phyloP scores from a whole-genome alignment of 2,888 invertebrate genomes.

The Ecliptopera silaceata region DNA sequence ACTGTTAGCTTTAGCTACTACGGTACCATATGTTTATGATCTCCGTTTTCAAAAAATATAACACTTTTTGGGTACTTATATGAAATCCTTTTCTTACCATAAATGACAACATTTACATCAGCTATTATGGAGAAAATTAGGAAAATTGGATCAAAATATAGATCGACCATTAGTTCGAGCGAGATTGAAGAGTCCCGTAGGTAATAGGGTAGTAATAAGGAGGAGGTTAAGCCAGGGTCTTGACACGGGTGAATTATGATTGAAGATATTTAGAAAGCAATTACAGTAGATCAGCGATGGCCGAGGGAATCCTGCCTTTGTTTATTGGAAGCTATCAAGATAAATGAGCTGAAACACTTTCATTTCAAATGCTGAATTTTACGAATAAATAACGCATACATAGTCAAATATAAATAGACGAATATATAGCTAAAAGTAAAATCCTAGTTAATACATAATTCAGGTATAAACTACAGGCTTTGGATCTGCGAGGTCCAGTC shows the following conservation, averaged over 20 bases:
- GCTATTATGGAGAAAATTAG: slow-evolving; percentile 19
- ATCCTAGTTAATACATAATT: slow-evolving; percentile 1
- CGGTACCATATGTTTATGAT: slow-evolving; percentile 20
- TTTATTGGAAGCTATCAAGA: slow-evolving; percentile 31
- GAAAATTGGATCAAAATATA: slow-evolving; percentile 30
- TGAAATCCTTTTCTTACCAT: slow-evolving; percentile 25
- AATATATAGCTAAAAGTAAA: no score
- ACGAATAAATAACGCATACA: not conserved
- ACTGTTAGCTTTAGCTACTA: slow-evolving; percentile 43
- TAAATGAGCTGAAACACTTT: slow-evolving; percentile 27
- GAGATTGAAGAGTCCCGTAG: slow-evolving; percentile 30
- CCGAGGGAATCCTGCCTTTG: slow-evolving; percentile 19
- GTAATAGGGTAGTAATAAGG: slow-evolving; percentile 35
- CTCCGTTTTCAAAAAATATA: slow-evolving; percentile 14
- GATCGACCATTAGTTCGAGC: slow-evolving; percentile 28
- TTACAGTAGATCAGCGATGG: slow-evolving; percentile 30
- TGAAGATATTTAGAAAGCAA: slow-evolving; percentile 31
- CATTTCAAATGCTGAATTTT: slow-evolving; percentile 15
- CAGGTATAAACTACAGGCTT: slow-evolving; percentile 2
- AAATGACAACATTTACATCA: slow-evolving; percentile 13
- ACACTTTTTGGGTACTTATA: slow-evolving; percentile 24
- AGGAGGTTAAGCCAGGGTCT: slow-evolving; percentile 26
- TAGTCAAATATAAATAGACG: not conserved
- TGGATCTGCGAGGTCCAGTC: slow-evolving; percentile 30
- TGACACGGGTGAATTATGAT: slow-evolving; percentile 31